Conservation (phyloP, 2,113 vertebrate genomes). For the Piliocolobus tephrosceles region DNA sequence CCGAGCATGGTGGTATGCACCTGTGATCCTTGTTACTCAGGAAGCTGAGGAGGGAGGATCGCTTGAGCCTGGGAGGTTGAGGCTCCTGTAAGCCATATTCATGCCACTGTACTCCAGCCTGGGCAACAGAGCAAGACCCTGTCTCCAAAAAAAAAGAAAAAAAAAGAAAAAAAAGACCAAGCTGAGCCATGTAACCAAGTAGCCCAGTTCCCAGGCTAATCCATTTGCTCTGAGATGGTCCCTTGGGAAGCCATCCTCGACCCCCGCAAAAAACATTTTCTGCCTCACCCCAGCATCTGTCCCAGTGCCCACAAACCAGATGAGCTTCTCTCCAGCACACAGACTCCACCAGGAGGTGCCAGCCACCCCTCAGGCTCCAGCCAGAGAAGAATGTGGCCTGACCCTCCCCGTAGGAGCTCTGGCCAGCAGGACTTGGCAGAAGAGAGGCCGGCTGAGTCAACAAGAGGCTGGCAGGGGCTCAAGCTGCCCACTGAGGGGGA, state of each 20-base stretch:
- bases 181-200: rapidly evolving
- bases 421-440: conserved; percentile 84
- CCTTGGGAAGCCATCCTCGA: background rate
- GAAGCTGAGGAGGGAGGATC: too few relatives aligned
- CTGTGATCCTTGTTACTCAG: too few relatives aligned
- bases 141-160: too few relatives aligned
- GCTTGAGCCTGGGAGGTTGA: too few relatives aligned
- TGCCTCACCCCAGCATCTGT: background rate
- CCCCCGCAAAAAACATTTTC: background rate
- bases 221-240: background rate
- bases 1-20: too few relatives aligned
- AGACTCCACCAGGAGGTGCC: conserved; percentile 52
- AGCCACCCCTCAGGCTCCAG: conserved; percentile 21
- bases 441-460: conserved; percentile 82
- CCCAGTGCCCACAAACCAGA: background rate
- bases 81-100: too few relatives aligned
- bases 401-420: conserved; percentile 30
- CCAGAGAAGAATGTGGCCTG: conserved; percentile 57
- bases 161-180: too few relatives aligned
- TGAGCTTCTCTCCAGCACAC: background rate
- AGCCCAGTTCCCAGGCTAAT: background rate
- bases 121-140: too few relatives aligned
- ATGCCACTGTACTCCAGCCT: too few relatives aligned
- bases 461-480: conserved; percentile 80
- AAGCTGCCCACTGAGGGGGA: conserved; percentile 43